Conservation (phyloP, 2,888 invertebrate genomes). For the Blastobasis adustella region DNA sequence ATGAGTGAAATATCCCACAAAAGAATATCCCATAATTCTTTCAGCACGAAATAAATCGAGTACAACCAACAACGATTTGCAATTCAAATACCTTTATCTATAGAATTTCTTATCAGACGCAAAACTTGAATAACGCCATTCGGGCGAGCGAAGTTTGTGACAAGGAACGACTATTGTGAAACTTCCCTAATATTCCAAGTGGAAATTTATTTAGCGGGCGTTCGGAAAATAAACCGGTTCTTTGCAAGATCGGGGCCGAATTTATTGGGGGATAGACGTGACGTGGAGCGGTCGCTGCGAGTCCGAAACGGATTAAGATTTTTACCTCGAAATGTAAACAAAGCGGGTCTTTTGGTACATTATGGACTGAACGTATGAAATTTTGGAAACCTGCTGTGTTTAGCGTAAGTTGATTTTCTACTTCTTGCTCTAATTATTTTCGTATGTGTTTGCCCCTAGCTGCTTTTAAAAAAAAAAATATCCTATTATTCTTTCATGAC, state of each 20-base stretch:
- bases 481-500: too few relatives aligned
- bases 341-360: too few relatives aligned
- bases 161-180: slow-evolving; percentile 53
- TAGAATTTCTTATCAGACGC: slow-evolving; percentile 63
- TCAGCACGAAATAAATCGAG: too few relatives aligned
- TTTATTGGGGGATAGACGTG: slow-evolving; percentile 46
- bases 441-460: too few relatives aligned
- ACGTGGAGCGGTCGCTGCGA: slow-evolving; percentile 6
- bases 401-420: too few relatives aligned
- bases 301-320: not conserved
- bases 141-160: slow-evolving; percentile 17
- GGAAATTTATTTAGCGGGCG: slow-evolving; percentile 56
- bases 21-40: too few relatives aligned
- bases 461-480: too few relatives aligned
- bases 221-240: slow-evolving; percentile 49
- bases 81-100: slow-evolving; percentile 38
- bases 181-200: slow-evolving; percentile 62
- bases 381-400: too few relatives aligned
- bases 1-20: too few relatives aligned
- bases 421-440: too few relatives aligned
- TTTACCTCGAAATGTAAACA: too few relatives aligned
- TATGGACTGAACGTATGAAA: too few relatives aligned
- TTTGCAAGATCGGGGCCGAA: slow-evolving; percentile 46
- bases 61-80: slow-evolving; percentile 37
- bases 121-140: slow-evolving; percentile 62